A percentile compares a stretch with the other conserved stretches of the same genome.
phyloP scores from a whole-genome alignment of 2,888 invertebrate genomes.

The Teleogryllus oceanicus region DNA sequence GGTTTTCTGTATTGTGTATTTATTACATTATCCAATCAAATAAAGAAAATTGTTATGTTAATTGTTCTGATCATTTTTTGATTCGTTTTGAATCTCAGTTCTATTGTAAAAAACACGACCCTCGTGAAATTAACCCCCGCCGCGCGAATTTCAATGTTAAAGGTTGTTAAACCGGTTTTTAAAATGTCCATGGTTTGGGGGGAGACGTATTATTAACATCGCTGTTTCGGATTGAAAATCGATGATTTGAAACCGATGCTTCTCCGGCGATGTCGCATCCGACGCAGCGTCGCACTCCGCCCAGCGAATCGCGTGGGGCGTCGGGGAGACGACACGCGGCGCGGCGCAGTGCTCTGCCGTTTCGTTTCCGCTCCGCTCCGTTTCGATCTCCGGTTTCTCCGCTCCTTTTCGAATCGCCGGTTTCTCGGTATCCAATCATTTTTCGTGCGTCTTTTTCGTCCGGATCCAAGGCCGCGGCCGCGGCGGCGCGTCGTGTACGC shows the following conservation, averaged over 20 bases:
- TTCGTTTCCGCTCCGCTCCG: not conserved
- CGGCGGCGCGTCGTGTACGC: too few species aligned
- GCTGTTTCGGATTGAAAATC: not conserved
- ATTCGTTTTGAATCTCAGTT: too few species aligned
- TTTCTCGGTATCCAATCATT: not conserved
- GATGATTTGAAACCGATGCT: not conserved
- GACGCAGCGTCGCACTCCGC: not conserved
- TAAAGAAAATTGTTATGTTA: too few species aligned
- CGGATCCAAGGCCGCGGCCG: not conserved
- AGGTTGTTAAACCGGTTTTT: too few species aligned
- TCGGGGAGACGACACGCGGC: not conserved
- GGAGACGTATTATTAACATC: too few species aligned
- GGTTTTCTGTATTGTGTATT: too few species aligned
- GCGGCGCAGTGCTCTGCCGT: not conserved
- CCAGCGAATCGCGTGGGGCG: not conserved
- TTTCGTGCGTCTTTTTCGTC: not conserved
- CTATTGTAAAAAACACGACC: too few species aligned
- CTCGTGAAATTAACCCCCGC: too few species aligned
- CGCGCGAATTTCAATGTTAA: too few species aligned
- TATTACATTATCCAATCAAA: too few species aligned
- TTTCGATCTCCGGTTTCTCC: not conserved
- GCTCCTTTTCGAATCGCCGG: not conserved
- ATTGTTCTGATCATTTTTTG: too few species aligned
- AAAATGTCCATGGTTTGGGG: too few species aligned
- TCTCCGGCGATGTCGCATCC: not conserved